phyloP scores from a whole-genome alignment of 2,797 vertebrate species.

The Saguinus oedipus region DNA sequence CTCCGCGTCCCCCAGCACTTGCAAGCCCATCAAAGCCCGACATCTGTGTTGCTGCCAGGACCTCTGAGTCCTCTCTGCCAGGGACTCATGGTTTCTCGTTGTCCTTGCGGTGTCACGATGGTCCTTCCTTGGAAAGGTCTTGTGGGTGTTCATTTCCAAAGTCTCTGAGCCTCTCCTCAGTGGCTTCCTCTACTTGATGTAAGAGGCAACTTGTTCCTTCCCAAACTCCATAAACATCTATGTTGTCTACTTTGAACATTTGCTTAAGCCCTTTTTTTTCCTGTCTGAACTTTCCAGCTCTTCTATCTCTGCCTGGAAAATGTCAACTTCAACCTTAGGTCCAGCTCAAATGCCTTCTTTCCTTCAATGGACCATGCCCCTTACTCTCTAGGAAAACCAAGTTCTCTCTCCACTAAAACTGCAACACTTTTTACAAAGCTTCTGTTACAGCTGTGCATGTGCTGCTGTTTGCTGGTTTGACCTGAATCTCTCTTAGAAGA shows the following conservation, averaged over 20 bases:
- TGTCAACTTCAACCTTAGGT: background rate
- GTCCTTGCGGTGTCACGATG: rapidly evolving
- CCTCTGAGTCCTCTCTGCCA: rapidly evolving
- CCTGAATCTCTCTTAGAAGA: background rate
- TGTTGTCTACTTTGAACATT: background rate
- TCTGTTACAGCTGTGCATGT: rapidly evolving
- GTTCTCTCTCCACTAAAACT: background rate
- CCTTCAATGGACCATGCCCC: rapidly evolving
- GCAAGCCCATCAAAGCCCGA: background rate
- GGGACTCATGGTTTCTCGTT: background rate
- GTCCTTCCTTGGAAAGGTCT: background rate
- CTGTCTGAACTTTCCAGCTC: background rate
- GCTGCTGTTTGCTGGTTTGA: background rate
- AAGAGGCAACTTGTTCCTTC: background rate
- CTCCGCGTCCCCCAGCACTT: rapidly evolving
- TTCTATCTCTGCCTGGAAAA: background rate
- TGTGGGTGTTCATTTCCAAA: background rate
- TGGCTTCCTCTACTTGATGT: background rate
- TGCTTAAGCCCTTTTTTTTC: background rate
- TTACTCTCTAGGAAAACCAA: background rate
- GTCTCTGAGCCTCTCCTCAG: background rate
- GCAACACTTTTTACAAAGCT: rapidly evolving
- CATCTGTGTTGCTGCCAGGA: rapidly evolving
- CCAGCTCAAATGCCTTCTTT: background rate
- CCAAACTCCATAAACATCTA: rapidly evolving